Evolutionary conservation across 2,888 invertebrate genomes (phyloP), one percentile per base, ranked within the genome.

Genomic region (Nematopogon swammerdamellus): DNA sequence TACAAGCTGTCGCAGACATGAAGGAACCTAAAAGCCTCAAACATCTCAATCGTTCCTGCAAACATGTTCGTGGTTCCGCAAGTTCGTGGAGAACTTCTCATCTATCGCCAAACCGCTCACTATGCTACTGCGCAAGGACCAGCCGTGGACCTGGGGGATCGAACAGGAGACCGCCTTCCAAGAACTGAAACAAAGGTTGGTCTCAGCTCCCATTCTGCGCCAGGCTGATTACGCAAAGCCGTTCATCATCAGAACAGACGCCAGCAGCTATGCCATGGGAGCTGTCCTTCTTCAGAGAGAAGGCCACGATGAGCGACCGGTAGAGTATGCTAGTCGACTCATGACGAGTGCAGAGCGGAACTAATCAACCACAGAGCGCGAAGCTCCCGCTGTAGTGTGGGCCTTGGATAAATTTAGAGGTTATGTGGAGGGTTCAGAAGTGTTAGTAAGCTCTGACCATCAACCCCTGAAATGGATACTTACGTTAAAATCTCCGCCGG

Each of bases 401-500:
- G 36, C 36, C 36, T 3, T 36, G n/a, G 50, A 50, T 1, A 51
- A 50, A 11, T 60, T 57, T 44, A 44, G 58, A 2, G 55, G 66
- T 55, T 53, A 58, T 67, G 51, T 59, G 63, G 49, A 68, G 59
- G 46, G 57, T 63, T 44, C 70, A 63, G 70, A 59, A 57, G 20
- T 55, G 61, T 54, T 54, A 1, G 56, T 76, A 1, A 52, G 57
- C 2, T 68, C 64, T 1, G 74, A 76, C 54, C 76, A 74, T 53
- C 66, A 67, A 54, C 67, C 75, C 0, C 57, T 81, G 8, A 59
- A 59, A 48, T 76, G 72, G 69, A 53, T 80, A 5, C 53, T 68
- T 52, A 55, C 58, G 0, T 36, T 72, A 1, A 70, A 72, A 52
- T 60, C 71, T n/a, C 64, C 67, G 1, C 58, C 60, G 6, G 69